Evolutionary conservation across 1,140 invertebrate genomes (phyloP).

Genomic region (Drosophila sucinea): DNA sequence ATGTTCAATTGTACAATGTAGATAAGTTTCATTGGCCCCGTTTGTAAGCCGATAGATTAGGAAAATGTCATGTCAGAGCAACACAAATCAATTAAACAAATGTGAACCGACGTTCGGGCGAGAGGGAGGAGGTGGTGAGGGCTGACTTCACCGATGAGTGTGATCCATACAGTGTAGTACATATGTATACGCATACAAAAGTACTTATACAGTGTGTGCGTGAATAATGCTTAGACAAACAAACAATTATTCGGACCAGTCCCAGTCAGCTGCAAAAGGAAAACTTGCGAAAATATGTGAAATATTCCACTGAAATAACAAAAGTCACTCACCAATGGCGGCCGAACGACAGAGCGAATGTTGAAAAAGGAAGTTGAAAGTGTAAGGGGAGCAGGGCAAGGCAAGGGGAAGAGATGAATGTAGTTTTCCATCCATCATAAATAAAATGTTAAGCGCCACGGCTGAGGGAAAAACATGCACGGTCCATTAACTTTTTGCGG

Average conservation of each 20-base stretch:
- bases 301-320: conserved; percentile 67
- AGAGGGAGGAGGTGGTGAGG: conserved; percentile 22
- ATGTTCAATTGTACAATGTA: neutral
- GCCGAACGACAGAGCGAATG: conserved; percentile 21
- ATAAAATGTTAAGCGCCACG: conserved; percentile 83
- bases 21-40: conserved; percentile 11
- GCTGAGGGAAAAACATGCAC: conserved; percentile 82
- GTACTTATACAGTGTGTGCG: neutral
- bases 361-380: conserved; percentile 65
- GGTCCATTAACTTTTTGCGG: conserved; percentile 78
- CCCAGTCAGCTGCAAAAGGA: conserved; percentile 18
- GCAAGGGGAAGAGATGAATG: conserved; percentile 23
- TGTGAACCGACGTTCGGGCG: conserved; percentile 10
- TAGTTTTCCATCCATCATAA: conserved; percentile 81
- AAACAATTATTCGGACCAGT: conserved; percentile 21
- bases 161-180: neutral
- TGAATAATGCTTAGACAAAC: conserved; percentile 10
- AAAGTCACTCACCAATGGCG: conserved; percentile 46
- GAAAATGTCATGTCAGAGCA: conserved; percentile 58
- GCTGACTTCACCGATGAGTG: neutral
- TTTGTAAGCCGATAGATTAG: conserved; percentile 48
- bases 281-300: conserved; percentile 62
- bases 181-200: neutral
- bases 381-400: conserved; percentile 1
- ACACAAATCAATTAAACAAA: conserved; percentile 40